phyloP scores from a whole-genome alignment of 2,797 vertebrate species.

The Galago senegalensis region DNA sequence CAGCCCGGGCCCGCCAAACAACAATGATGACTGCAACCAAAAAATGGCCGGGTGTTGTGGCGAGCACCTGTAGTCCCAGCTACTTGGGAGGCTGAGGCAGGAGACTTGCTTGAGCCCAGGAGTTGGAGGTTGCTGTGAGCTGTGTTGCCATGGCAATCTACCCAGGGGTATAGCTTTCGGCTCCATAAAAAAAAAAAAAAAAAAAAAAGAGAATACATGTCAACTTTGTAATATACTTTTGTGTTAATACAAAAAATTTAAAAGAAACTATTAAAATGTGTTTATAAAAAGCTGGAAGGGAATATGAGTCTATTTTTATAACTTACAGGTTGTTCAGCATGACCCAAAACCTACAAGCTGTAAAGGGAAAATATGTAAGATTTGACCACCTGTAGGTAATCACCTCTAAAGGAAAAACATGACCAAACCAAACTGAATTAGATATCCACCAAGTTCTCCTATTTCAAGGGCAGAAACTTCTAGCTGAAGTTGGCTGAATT shows the following conservation, averaged over 20 bases:
- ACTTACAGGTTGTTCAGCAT: conserved; percentile 1
- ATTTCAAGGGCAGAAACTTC: not conserved
- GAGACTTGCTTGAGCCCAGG: no score
- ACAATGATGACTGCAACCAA: no score
- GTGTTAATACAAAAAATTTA: not conserved
- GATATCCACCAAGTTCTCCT: not conserved
- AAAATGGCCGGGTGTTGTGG: no score
- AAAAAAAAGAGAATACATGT: not conserved
- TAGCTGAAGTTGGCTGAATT: not conserved
- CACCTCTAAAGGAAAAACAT: not conserved
- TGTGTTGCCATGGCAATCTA: no score
- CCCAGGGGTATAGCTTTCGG: no score
- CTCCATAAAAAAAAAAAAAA: no score
- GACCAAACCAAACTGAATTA: conserved; percentile 8
- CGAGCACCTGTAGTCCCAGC: no score
- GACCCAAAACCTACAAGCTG: conserved; percentile 2
- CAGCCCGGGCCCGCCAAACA: no score
- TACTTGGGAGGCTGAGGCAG: no score
- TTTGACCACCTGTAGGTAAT: not conserved
- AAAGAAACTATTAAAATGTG: conserved; percentile 8
- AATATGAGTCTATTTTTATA: conserved; percentile 14
- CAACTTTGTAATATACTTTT: not conserved
- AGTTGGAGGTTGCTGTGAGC: no score
- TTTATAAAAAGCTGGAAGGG: not conserved
- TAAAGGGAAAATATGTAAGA: conserved; percentile 12